These are phyloP conservation scores for Exephanes ischioxanthus DNA, from an alignment of 2,888 invertebrate genomes.

Conservation along the genomic window DNA sequence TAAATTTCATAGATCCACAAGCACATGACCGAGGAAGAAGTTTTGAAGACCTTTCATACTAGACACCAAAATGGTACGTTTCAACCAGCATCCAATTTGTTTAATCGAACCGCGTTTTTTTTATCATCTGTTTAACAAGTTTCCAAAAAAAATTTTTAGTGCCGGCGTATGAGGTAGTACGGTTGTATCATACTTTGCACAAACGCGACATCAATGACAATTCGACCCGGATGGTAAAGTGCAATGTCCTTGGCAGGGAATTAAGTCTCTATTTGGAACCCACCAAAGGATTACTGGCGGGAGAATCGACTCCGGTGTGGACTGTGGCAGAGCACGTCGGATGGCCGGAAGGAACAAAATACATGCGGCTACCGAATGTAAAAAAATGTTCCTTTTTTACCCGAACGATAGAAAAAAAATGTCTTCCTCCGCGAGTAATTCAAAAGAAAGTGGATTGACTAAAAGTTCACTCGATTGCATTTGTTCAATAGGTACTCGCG, in stretches of 20 bases:
- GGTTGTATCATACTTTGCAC: slow-evolving; percentile 70
- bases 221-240: slow-evolving; percentile 64
- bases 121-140: not conserved
- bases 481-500: slow-evolving; percentile 8
- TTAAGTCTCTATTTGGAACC: slow-evolving; percentile 76
- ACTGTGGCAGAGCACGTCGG: slow-evolving; percentile 68
- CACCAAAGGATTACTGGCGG: slow-evolving; percentile 76
- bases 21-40: no score
- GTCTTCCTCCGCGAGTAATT: no score
- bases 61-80: no score
- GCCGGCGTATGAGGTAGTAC: slow-evolving; percentile 78
- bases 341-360: slow-evolving; percentile 71
- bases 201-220: slow-evolving; percentile 26
- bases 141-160: slow-evolving; percentile 68
- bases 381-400: slow-evolving; percentile 43
- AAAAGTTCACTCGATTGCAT: no score
- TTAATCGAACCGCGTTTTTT: not conserved
- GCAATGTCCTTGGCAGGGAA: slow-evolving; percentile 72
- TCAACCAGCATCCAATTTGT: not conserved
- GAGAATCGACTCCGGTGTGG: slow-evolving; percentile 76
- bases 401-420: no score
- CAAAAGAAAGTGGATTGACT: no score
- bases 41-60: no score
- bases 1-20: no score
- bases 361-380: slow-evolving; percentile 71